Evolutionary conservation across 2,113 vertebrate species (phyloP).

Genomic region (Camelus bactrianus): DNA sequence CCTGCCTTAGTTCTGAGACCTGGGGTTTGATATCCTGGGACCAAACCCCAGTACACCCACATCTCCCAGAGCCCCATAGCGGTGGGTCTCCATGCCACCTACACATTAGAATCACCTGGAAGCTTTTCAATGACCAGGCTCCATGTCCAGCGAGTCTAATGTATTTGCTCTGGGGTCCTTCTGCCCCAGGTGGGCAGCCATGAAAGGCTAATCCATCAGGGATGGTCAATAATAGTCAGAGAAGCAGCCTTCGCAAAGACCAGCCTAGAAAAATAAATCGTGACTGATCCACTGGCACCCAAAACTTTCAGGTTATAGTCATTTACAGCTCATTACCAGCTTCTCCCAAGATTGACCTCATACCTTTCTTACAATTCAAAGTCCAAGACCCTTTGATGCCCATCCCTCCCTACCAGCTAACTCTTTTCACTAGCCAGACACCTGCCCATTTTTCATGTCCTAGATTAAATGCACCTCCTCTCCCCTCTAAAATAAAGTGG

Average conservation of each 20-base stretch:
- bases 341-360: conserved; percentile 7
- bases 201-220: background rate
- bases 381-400: background rate
- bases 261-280: background rate
- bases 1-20: background rate
- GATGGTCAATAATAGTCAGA: background rate
- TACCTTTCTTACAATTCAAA: background rate
- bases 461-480: background rate
- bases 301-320: background rate
- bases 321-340: background rate
- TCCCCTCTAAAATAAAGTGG: background rate
- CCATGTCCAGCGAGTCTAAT: background rate
- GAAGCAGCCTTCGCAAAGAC: background rate
- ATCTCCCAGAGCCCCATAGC: background rate
- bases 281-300: background rate
- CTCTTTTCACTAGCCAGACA: background rate
- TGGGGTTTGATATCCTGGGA: background rate
- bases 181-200: background rate
- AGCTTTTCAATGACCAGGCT: background rate
- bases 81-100: background rate
- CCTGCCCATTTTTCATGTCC: background rate
- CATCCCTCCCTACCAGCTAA: background rate
- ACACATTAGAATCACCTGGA: background rate
- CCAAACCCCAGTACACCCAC: background rate
- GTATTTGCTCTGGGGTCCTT: background rate